Conservation (phyloP, 2,797 vertebrate genomes). For the Lycodopsis pacificus region DNA sequence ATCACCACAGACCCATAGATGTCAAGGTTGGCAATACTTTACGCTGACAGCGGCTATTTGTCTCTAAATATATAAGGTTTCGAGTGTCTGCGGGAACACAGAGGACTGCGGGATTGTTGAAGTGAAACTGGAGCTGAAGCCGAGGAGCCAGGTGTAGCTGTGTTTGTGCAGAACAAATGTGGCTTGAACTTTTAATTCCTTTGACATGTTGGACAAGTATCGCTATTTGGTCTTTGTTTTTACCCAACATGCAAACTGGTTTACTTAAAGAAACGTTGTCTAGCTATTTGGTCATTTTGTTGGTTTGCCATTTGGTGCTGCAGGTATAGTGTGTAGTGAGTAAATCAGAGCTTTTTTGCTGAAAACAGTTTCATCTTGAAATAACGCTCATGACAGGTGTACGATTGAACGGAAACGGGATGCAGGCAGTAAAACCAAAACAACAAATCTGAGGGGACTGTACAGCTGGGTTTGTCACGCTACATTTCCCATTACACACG, state of each 20-base stretch:
- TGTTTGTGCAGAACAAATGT: constrained; percentile 44
- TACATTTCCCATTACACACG: neutral
- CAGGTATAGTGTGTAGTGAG: neutral
- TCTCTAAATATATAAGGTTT: constrained; percentile 75
- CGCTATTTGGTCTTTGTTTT: neutral
- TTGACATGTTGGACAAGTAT: neutral
- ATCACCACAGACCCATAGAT: constrained; percentile 34
- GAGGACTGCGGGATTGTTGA: constrained; percentile 53
- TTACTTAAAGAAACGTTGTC: neutral
- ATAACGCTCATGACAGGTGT: neutral
- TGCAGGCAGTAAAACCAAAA: neutral
- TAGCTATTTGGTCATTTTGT: neutral
- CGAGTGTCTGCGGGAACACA: constrained; percentile 58
- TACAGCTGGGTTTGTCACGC: neutral
- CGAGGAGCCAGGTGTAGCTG: constrained; percentile 51
- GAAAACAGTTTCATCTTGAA: neutral
- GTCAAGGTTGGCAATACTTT: constrained; percentile 71
- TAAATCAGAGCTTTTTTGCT: neutral
- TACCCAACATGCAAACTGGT: neutral
- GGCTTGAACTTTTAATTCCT: constrained; percentile 8
- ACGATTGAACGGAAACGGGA: neutral
- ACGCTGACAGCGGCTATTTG: constrained; percentile 65
- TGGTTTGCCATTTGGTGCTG: neutral
- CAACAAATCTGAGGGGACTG: neutral
- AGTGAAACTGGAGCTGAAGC: constrained; percentile 63